Evolutionary conservation across 2,888 invertebrate genomes (phyloP), one percentile per base, ranked within the genome.

Genomic region (Glomeris marginata): DNA sequence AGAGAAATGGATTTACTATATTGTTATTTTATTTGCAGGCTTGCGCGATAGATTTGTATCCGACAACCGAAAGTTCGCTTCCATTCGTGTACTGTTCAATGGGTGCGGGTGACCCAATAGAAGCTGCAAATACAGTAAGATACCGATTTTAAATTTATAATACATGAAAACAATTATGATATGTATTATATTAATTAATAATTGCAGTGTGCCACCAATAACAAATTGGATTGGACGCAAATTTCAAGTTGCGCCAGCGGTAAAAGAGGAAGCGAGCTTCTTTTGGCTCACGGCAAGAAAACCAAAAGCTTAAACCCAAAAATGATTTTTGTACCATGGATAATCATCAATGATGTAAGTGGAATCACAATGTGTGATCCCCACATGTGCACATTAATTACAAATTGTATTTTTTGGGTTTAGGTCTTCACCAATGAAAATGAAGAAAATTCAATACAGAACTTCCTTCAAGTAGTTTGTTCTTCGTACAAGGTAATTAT

Each of bases 11-110:
- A n/a, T n/a, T n/a, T n/a, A n/a, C n/a, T n/a, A n/a, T n/a, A n/a
- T n/a, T n/a, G n/a, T n/a, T 41, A 15, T 45, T 44, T 13, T 44
- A 36, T 11, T 52, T 44, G 13, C 21, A 77, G 59, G 73, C 75
- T 2, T 77, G 77, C 55, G 75, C 75, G 2, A 60, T 74, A 49
- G 38, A 64, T 4, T 62, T 66, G 50, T 65, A 69, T 45, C 52
- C 65, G 15, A 61, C 63, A 28, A 61, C 60, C 3, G 54, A 58
- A 34, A 54, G 56, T 10, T 52, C 58, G 10, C 69, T 76, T 62
- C 74, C 72, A 49, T 70, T 76, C 57, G 68, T 78, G 55, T 74
- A 77, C 62, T 79, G 79, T 54, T 68, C 78, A 33, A 77, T 78
- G 76, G 65, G 67, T 4, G 72, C 48, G 8, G n/a, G n/a, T 2